A percentile compares a stretch with the other conserved stretches of the same genome.
Conservation (phyloP, 2,888 invertebrate species). For the Melinopterus prodromus region DNA sequence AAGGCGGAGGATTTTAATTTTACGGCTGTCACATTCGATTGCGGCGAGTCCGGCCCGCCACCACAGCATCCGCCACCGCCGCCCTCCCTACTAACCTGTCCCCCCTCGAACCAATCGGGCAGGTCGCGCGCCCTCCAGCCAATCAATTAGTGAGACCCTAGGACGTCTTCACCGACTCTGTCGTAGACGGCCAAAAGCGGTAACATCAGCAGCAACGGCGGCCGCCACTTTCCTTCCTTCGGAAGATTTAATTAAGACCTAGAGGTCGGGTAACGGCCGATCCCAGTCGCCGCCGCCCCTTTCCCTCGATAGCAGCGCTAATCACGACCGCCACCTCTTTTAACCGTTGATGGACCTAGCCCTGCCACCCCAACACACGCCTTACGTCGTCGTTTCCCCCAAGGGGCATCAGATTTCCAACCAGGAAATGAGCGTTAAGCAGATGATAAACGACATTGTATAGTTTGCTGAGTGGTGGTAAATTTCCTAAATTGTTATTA, state of each 20-base stretch:
- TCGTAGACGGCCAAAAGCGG: neutral
- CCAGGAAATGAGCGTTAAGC: neutral
- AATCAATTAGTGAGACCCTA: neutral
- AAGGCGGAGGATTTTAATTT: slow-evolving; percentile 56
- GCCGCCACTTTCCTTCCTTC: neutral
- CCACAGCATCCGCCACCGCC: neutral
- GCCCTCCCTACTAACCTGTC: neutral
- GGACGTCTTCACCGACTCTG: neutral
- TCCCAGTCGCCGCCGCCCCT: neutral
- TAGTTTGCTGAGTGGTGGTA: neutral
- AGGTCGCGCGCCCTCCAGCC: neutral
- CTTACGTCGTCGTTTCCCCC: neutral
- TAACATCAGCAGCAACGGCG: neutral
- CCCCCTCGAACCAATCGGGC: neutral
- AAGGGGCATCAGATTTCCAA: neutral
- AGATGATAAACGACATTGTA: neutral
- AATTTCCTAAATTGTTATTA: neutral
- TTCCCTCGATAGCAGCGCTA: neutral
- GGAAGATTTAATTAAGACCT: neutral
- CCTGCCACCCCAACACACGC: neutral
- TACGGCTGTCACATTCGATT: slow-evolving; percentile 55
- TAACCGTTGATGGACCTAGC: neutral
- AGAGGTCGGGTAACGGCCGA: neutral
- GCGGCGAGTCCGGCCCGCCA: slow-evolving; percentile 27
- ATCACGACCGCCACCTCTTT: slow-evolving; percentile 4